Evolutionary conservation across 2,888 invertebrate species (phyloP).

Genomic region (Meiosimyza decipiens): DNA sequence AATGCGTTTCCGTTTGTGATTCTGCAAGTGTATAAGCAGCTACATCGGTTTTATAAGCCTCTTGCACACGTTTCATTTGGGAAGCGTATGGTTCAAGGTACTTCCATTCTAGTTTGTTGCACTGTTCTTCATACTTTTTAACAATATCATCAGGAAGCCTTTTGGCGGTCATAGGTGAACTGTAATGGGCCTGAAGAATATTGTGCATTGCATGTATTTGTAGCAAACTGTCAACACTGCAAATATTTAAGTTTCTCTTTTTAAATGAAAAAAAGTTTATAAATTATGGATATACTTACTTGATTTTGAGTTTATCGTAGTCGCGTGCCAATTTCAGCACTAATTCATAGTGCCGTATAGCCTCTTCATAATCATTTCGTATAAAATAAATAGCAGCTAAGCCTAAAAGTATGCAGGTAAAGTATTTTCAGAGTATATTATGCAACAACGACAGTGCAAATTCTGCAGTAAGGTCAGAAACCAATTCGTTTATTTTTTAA

Average conservation of each 20-base stretch:
- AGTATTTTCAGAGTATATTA: too few species aligned
- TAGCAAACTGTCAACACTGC: conserved; percentile 73
- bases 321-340: conserved; percentile 69
- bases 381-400: conserved; percentile 75
- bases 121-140: conserved; percentile 60
- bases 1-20: conserved; percentile 7
- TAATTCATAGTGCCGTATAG: conserved; percentile 73
- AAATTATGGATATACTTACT: conserved; percentile 47
- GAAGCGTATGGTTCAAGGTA: conserved; percentile 67
- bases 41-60: conserved; percentile 43
- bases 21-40: conserved; percentile 33
- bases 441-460: too few species aligned
- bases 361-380: conserved; percentile 68
- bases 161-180: conserved; percentile 25
- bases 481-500: too few species aligned
- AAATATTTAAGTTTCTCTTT: conserved; percentile 6
- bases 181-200: conserved; percentile 68
- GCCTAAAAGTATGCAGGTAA: conserved; percentile 60
- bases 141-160: conserved; percentile 8
- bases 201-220: conserved; percentile 78
- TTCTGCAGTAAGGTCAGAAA: too few species aligned
- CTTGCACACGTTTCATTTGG: conserved; percentile 49
- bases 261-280: not conserved
- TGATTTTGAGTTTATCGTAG: conserved; percentile 53
- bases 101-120: conserved; percentile 69